A percentile compares a stretch with the other conserved stretches of the same genome.
These are phyloP conservation scores for Ischnus inquisitorius DNA, from an alignment of 2,888 invertebrate species.

Conservation along the genomic window DNA sequence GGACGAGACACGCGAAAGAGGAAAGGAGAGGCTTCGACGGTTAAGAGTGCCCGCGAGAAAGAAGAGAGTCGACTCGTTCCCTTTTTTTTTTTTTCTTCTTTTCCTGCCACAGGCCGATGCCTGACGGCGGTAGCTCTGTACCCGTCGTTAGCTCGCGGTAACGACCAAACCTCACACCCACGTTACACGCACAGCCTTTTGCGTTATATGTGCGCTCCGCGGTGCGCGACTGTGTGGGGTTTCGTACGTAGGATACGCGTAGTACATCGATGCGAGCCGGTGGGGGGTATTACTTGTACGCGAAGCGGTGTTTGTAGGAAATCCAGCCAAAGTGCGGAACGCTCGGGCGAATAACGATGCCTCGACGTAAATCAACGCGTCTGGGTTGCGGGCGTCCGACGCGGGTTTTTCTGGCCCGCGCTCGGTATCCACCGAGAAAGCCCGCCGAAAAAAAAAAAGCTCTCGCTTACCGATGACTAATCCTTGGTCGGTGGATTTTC, in stretches of 20 bases:
- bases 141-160: constrained; percentile 75
- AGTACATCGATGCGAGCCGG: neutral
- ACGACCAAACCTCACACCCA: constrained; percentile 73
- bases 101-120: constrained; percentile 23
- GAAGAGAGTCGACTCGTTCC: constrained; percentile 7
- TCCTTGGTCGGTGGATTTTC: constrained; percentile 73
- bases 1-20: neutral
- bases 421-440: constrained; percentile 73
- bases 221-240: neutral
- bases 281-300: constrained; percentile 2
- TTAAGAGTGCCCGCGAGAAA: neutral
- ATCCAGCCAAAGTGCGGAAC: constrained; percentile 57
- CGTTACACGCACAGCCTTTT: constrained; percentile 48
- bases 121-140: constrained; percentile 65
- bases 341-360: constrained; percentile 73
- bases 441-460: constrained; percentile 72
- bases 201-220: constrained; percentile 8
- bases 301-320: constrained; percentile 54
- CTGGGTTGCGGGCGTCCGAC: constrained; percentile 35
- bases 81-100: neutral
- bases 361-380: constrained; percentile 74
- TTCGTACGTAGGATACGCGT: neutral
- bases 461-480: constrained; percentile 75
- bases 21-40: neutral
- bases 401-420: constrained; percentile 58